These are phyloP conservation scores for Endotricha flammealis DNA, from an alignment of 2,888 invertebrate genomes.

Conservation along the genomic window DNA sequence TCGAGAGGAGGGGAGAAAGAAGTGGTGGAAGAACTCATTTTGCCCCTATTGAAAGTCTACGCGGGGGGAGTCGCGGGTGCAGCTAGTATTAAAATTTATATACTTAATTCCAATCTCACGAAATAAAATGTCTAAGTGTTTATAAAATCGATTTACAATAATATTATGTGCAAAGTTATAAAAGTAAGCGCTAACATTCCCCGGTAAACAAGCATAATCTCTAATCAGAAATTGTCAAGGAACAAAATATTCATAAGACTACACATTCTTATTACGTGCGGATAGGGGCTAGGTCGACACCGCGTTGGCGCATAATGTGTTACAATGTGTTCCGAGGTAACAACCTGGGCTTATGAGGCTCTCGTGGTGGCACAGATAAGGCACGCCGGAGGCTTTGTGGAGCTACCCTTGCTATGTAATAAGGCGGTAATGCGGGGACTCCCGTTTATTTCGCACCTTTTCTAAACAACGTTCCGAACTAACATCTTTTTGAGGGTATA, in stretches of 20 bases:
- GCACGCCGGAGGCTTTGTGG: slow-evolving; percentile 65
- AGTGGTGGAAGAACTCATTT: too few species aligned
- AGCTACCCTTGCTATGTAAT: slow-evolving; percentile 63
- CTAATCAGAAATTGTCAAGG: slow-evolving; percentile 48
- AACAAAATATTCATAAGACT: slow-evolving; percentile 62
- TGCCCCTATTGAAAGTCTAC: too few species aligned
- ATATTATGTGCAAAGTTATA: too few species aligned
- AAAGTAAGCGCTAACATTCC: not conserved
- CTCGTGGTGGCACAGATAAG: slow-evolving; percentile 65
- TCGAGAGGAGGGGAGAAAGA: too few species aligned
- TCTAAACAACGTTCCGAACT: slow-evolving; percentile 51
- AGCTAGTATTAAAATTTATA: too few species aligned
- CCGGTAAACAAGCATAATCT: slow-evolving; percentile 22
- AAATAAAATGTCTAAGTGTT: too few species aligned
- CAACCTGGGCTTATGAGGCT: slow-evolving; percentile 68
- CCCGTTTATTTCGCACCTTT: slow-evolving; percentile 54
- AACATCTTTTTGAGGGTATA: slow-evolving; percentile 46
- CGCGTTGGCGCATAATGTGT: slow-evolving; percentile 65
- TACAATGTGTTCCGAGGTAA: slow-evolving; percentile 72
- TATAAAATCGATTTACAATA: too few species aligned
- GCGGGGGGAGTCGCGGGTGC: too few species aligned
- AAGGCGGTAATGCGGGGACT: slow-evolving; percentile 51
- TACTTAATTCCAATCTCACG: too few species aligned
- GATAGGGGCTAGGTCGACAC: slow-evolving; percentile 51
- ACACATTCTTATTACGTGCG: slow-evolving; percentile 62